These are phyloP conservation scores for Neoarius graeffei DNA, from an alignment of 2,113 vertebrate species.

Conservation along the genomic window DNA sequence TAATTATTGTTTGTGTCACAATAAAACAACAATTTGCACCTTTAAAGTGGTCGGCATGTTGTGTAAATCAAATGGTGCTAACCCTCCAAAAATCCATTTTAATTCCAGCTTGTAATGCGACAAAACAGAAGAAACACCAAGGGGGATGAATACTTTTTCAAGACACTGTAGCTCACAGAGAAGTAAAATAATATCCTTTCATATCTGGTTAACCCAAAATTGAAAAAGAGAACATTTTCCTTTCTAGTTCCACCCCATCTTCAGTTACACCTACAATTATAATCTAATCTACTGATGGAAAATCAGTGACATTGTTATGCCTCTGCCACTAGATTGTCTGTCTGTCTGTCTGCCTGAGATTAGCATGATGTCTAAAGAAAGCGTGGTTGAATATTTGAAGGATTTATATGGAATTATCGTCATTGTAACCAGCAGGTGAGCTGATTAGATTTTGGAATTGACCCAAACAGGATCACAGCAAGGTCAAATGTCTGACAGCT, in stretches of 20 bases:
- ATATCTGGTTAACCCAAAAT: not conserved
- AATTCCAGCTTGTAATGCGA: no score
- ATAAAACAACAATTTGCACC: no score
- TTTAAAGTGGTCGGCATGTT: no score
- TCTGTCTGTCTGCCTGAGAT: not conserved
- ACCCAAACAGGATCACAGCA: not conserved
- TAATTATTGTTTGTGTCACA: no score
- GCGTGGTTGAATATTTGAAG: not conserved
- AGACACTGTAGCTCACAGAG: not conserved
- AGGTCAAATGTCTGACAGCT: not conserved
- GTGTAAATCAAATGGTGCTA: no score
- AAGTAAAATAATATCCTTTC: not conserved
- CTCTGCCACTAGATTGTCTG: not conserved
- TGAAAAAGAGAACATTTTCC: not conserved
- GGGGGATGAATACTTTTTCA: no score
- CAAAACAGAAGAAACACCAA: no score
- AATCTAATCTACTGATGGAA: not conserved
- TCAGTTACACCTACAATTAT: not conserved
- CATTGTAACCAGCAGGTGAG: not conserved
- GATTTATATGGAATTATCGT: not conserved
- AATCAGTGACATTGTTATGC: not conserved
- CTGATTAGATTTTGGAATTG: not conserved
- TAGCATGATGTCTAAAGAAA: not conserved
- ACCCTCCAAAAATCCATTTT: no score
- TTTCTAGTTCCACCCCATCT: not conserved